Evolutionary conservation across 2,797 vertebrate genomes (phyloP).

Genomic region (Crenichthys baileyi): DNA sequence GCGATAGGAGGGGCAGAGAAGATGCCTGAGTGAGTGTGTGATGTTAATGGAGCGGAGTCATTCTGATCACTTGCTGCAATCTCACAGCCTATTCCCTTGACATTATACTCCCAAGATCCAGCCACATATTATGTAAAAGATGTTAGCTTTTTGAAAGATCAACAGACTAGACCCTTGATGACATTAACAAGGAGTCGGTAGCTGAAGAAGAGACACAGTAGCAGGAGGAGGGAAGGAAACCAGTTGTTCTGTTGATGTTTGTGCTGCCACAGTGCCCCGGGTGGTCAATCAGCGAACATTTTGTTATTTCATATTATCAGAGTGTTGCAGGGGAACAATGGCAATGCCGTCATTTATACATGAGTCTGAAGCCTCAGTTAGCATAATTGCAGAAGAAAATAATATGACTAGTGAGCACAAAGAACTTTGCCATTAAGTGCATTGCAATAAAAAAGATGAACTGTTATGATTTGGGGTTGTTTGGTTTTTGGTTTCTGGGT

Average conservation of each 20-base stretch:
- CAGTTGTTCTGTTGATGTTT: constrained; percentile 64
- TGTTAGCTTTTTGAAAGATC: constrained; percentile 64
- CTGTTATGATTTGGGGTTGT: too few relatives aligned
- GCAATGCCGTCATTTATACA: constrained; percentile 57
- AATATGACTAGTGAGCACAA: constrained; percentile 7
- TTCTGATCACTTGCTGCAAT: constrained; percentile 22
- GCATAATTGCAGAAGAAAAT: constrained; percentile 22
- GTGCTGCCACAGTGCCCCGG: constrained; percentile 56
- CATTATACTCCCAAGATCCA: constrained; percentile 51
- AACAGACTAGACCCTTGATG: constrained; percentile 63
- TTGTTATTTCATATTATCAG: constrained; percentile 41
- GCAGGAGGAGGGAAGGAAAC: constrained; percentile 33
- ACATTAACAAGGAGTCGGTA: constrained; percentile 55
- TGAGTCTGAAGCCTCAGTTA: constrained; percentile 44
- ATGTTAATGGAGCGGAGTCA: constrained; percentile 48
- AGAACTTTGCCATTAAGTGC: constrained; percentile 24
- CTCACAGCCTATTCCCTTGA: constrained; percentile 57
- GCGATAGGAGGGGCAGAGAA: constrained; percentile 32
- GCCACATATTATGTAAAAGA: constrained; percentile 43
- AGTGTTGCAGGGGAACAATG: constrained; percentile 45
- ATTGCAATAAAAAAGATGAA: constrained; percentile 47
- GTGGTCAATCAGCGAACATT: constrained; percentile 62
- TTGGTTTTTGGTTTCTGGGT: too few relatives aligned
- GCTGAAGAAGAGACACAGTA: constrained; percentile 41
- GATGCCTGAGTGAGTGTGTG: constrained; percentile 43